These are phyloP conservation scores for Pogonocherus hispidulus DNA, from an alignment of 2,888 invertebrate species.

Conservation along the genomic window DNA sequence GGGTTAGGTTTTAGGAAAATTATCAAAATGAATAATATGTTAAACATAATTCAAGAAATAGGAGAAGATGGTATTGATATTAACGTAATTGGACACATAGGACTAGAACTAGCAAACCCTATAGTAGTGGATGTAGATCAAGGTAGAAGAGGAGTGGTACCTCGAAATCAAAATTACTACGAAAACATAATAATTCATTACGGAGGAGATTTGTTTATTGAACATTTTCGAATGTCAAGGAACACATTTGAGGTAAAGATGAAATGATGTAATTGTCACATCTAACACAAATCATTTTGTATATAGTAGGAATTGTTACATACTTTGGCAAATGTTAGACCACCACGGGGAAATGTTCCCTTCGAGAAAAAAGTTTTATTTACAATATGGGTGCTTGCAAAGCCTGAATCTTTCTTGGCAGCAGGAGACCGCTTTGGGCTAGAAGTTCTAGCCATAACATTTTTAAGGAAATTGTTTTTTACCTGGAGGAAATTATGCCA, in stretches of 20 bases:
- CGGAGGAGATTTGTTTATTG: not conserved
- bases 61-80: too few relatives aligned
- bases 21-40: too few relatives aligned
- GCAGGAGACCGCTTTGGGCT: not conserved
- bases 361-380: not conserved
- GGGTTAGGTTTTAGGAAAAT: too few relatives aligned
- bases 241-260: not conserved
- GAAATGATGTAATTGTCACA: not conserved
- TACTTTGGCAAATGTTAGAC: not conserved
- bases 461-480: not conserved
- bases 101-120: too few relatives aligned
- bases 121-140: too few relatives aligned
- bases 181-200: not conserved
- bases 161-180: not conserved
- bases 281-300: too few relatives aligned
- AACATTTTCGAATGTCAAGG: too few relatives aligned
- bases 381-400: not conserved
- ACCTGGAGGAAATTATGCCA: not conserved
- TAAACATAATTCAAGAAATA: too few relatives aligned
- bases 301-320: too few relatives aligned
- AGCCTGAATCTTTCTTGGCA: not conserved
- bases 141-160: not conserved
- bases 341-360: not conserved
- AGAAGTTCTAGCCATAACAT: not conserved
- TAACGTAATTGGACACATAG: too few relatives aligned